Evolutionary conservation across 2,888 invertebrate species (phyloP).

Genomic region (Zonitis immaculata): DNA sequence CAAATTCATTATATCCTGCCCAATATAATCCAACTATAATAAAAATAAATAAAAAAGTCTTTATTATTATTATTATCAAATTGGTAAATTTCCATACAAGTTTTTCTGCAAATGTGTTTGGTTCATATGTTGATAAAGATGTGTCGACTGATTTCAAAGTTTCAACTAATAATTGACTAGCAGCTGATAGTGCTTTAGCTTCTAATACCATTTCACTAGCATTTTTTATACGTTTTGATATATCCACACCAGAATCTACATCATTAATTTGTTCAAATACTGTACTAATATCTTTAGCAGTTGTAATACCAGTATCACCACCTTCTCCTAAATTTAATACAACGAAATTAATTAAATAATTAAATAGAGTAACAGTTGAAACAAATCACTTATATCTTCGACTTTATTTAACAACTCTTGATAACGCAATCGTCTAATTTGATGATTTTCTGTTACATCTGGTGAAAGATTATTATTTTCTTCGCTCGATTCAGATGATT

Average conservation of each 20-base stretch:
- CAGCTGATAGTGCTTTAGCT: constrained; percentile 38
- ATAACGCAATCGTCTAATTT: constrained; percentile 16
- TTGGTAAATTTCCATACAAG: constrained; percentile 50
- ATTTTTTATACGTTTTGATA: constrained; percentile 37
- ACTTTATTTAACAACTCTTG: constrained; percentile 17
- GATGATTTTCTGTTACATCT: background rate
- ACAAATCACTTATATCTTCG: constrained; percentile 15
- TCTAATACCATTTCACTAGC: constrained; percentile 43
- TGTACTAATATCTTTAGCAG: constrained; percentile 33
- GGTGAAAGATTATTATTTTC: constrained; percentile 9
- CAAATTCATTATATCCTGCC: constrained; percentile 44
- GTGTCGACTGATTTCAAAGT: constrained; percentile 41
- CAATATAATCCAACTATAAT: constrained; percentile 33
- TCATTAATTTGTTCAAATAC: constrained; percentile 36
- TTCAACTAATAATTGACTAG: constrained; percentile 38
- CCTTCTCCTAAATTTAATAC: constrained; percentile 24
- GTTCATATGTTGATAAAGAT: constrained; percentile 51
- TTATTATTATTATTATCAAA: constrained; percentile 21
- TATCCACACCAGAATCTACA: constrained; percentile 34
- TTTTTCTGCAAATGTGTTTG: constrained; percentile 49
- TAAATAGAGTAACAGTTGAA: background rate
- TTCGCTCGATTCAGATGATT: constrained; percentile 2
- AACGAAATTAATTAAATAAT: background rate
- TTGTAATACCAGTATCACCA: constrained; percentile 28
- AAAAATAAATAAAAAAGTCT: constrained; percentile 3